A percentile compares a stretch with the other conserved stretches of the same genome.
phyloP scores from a whole-genome alignment of 2,888 invertebrate genomes.

The Drosophila emarginata region DNA sequence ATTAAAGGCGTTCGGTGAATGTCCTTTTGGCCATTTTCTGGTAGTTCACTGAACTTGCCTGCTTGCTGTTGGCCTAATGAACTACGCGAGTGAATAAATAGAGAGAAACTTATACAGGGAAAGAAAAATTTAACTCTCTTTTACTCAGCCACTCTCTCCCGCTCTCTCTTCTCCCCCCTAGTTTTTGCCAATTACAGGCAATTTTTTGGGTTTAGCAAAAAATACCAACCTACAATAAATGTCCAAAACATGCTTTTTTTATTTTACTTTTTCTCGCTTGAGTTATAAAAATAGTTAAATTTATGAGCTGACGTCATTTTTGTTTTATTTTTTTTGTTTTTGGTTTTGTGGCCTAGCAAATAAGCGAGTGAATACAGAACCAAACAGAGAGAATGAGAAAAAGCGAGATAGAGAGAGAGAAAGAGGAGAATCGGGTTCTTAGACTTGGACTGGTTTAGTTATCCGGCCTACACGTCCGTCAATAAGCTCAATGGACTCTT shows the following conservation, averaged over 20 bases:
- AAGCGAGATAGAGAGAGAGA: slow-evolving; percentile 9
- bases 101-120: not conserved
- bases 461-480: slow-evolving; percentile 21
- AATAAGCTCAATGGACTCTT: slow-evolving; percentile 14
- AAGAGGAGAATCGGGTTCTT: slow-evolving; percentile 9
- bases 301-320: slow-evolving; percentile 64
- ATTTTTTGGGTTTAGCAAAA: slow-evolving; percentile 21
- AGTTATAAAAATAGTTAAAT: slow-evolving; percentile 65
- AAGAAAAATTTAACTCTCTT: not conserved
- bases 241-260: slow-evolving; percentile 51
- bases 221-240: slow-evolving; percentile 32
- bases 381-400: slow-evolving; percentile 26
- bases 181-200: slow-evolving; percentile 37
- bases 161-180: slow-evolving; percentile 1
- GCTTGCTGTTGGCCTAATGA: slow-evolving; percentile 28
- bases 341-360: slow-evolving; percentile 46
- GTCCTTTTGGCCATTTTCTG: slow-evolving; percentile 35
- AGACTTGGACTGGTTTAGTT: slow-evolving; percentile 51
- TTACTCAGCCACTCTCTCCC: slow-evolving; percentile 8
- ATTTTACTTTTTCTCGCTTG: slow-evolving; percentile 31
- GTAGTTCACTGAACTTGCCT: slow-evolving; percentile 40
- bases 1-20: slow-evolving; percentile 34
- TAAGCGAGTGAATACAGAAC: slow-evolving; percentile 40
- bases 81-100: slow-evolving; percentile 24
- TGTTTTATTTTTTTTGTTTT: not conserved